Conservation (phyloP, 2,113 vertebrate species). For the Sturnus vulgaris region DNA sequence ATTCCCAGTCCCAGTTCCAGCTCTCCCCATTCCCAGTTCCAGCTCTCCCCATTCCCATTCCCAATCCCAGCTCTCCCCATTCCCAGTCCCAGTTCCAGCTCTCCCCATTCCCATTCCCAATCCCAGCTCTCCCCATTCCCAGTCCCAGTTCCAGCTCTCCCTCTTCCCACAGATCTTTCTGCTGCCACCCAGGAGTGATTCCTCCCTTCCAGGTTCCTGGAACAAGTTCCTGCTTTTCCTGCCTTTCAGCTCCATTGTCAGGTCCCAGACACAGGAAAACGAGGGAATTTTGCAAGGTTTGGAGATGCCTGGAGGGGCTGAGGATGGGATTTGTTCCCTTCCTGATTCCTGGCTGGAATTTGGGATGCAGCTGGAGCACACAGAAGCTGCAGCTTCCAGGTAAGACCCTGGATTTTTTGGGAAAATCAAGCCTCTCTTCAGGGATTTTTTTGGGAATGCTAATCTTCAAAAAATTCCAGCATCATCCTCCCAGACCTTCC, state of each 20-base stretch:
- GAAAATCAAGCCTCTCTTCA: neutral
- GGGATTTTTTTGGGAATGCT: neutral
- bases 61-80: no score
- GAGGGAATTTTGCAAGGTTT: neutral
- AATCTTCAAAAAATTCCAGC: neutral
- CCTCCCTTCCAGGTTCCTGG: neutral
- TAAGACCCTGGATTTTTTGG: neutral
- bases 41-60: neutral
- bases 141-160: neutral
- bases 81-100: neutral
- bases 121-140: no score
- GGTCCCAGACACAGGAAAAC: neutral
- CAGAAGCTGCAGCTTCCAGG: neutral
- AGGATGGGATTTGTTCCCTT: neutral
- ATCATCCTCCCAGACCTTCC: neutral
- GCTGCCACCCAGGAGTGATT: neutral
- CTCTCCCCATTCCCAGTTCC: neutral
- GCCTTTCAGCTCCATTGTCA: neutral
- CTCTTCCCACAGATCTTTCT: neutral
- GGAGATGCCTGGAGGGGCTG: neutral
- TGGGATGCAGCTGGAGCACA: neutral
- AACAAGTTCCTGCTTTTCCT: neutral
- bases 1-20: accelerated
- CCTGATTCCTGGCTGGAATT: accelerated
- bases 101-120: neutral